These are phyloP conservation scores for Belgica antarctica DNA, from an alignment of 2,888 invertebrate genomes.

Conservation along the genomic window DNA sequence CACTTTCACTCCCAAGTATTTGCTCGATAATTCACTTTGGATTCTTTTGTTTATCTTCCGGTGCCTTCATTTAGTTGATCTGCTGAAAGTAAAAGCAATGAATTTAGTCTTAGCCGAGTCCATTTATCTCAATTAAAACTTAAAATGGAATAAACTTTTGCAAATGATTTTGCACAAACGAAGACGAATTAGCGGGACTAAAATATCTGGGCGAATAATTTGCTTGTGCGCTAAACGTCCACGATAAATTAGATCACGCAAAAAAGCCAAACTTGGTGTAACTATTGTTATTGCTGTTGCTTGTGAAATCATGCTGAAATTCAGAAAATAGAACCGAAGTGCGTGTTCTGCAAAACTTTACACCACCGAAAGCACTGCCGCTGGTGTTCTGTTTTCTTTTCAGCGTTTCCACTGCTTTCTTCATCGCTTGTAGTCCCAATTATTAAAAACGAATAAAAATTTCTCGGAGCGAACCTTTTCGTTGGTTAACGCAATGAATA, in stretches of 20 bases:
- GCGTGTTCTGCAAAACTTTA: constrained; percentile 26
- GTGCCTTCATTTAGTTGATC: no score
- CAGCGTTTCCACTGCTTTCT: not conserved
- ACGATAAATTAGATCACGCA: constrained; percentile 6
- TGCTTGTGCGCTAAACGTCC: not conserved
- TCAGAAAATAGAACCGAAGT: not conserved
- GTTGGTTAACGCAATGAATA: no score
- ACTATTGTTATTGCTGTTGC: not conserved
- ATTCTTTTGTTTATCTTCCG: no score
- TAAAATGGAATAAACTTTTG: constrained; percentile 7
- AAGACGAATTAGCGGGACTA: no score
- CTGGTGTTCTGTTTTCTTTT: constrained; percentile 13
- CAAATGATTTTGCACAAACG: no score
- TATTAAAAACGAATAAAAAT: constrained; percentile 20
- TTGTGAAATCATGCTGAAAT: no score
- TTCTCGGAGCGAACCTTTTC: no score
- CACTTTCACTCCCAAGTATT: constrained; percentile 18
- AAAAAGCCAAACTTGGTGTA: not conserved
- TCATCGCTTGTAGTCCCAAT: not conserved
- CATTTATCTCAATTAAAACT: constrained; percentile 18
- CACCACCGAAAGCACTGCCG: constrained; percentile 2
- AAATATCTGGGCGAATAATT: not conserved
- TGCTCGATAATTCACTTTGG: constrained; percentile 33
- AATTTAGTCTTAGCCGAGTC: not conserved
- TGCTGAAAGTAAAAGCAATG: not conserved